These are phyloP conservation scores for Geranospiza caerulescens DNA, from an alignment of 2,797 vertebrate genomes.

Conservation along the genomic window DNA sequence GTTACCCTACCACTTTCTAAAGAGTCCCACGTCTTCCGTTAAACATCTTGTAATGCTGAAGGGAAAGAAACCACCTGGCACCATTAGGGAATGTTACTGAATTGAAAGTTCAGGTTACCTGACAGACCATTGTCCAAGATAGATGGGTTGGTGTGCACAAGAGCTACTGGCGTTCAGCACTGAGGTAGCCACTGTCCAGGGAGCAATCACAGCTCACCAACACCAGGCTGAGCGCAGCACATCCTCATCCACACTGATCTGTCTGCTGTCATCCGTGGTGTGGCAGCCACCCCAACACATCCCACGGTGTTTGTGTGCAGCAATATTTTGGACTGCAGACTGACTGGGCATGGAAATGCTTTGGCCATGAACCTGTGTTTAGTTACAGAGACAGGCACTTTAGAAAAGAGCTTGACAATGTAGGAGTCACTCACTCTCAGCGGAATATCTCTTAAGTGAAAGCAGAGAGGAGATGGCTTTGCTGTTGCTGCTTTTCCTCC, in stretches of 20 bases:
- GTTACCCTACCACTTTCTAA: not conserved
- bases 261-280: rapidly evolving
- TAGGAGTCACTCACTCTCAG: not conserved
- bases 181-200: not conserved
- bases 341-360: not conserved
- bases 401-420: not conserved
- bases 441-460: slow-evolving; percentile 22
- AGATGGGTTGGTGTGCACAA: not conserved
- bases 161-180: not conserved
- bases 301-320: rapidly evolving
- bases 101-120: not conserved
- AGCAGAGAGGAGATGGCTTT: slow-evolving; percentile 42
- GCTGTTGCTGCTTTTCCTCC: slow-evolving; percentile 44
- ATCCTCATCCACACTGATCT: not conserved
- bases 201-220: not conserved
- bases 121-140: not conserved
- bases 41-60: not conserved
- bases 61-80: not conserved
- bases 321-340: not conserved
- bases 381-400: not conserved
- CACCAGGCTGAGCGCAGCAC: not conserved
- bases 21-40: not conserved
- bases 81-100: not conserved
- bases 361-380: not conserved
- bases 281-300: rapidly evolving